phyloP scores from a whole-genome alignment of 2,113 vertebrate genomes.

The Scalopus aquaticus region DNA sequence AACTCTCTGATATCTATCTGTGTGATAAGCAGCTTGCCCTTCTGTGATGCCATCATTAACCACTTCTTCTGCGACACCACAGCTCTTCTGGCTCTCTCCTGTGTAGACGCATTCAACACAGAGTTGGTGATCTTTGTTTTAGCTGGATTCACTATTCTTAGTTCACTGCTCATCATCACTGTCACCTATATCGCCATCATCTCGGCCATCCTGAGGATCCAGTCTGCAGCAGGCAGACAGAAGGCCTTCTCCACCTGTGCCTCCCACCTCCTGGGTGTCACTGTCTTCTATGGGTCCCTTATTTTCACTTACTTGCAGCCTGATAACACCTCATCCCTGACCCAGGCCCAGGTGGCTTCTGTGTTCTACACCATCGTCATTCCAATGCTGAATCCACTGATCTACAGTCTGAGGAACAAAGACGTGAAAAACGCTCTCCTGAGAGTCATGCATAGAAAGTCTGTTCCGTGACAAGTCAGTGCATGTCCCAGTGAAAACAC shows the following conservation, averaged over 20 bases:
- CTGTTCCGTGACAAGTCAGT: too few relatives aligned
- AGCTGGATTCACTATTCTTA: not conserved
- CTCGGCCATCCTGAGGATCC: conserved; percentile 58
- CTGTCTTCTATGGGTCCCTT: conserved; percentile 65
- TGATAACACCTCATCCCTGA: conserved; percentile 47
- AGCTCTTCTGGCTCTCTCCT: conserved; percentile 49
- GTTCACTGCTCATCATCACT: conserved; percentile 21
- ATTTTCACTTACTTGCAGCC: conserved; percentile 67
- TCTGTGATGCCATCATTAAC: conserved; percentile 32
- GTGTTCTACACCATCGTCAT: conserved; percentile 69
- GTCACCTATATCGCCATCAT: conserved; percentile 52
- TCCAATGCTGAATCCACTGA: conserved; percentile 67
- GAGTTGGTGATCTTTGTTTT: conserved; percentile 52
- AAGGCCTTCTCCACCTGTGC: conserved; percentile 79
- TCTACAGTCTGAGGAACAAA: conserved; percentile 62
- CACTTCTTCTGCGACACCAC: conserved; percentile 70
- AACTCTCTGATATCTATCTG: conserved; percentile 52
- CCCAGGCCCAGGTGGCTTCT: conserved; percentile 62
- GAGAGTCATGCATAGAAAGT: conserved; percentile 9
- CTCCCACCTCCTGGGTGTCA: conserved; percentile 67
- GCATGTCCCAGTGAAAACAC: too few relatives aligned
- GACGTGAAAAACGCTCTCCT: conserved; percentile 69
- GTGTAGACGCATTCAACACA: not conserved
- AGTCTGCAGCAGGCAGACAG: conserved; percentile 40
- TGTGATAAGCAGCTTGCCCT: conserved; percentile 27